phyloP scores from a whole-genome alignment of 2,797 vertebrate species.

The Oryzias dopingdopingensis region DNA sequence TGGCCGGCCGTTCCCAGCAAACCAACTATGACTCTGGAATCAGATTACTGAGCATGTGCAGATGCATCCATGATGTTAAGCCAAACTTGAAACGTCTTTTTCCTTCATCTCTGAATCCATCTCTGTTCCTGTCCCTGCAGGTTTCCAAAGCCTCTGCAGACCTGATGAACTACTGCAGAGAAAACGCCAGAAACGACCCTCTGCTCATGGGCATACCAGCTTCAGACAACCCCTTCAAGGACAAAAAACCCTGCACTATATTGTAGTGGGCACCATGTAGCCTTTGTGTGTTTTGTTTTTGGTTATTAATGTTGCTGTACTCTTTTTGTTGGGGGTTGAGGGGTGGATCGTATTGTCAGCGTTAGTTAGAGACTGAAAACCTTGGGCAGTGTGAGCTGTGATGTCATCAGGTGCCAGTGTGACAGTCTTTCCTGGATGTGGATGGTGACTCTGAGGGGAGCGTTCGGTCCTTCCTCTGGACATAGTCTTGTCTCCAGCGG shows the following conservation, averaged over 20 bases:
- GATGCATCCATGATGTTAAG: too few relatives aligned
- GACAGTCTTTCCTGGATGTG: constrained; percentile 10
- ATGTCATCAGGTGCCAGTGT: constrained; percentile 6
- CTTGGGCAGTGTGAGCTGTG: constrained; percentile 24
- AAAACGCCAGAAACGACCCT: constrained; percentile 88
- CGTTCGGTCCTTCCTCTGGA: constrained; percentile 7
- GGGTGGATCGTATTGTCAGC: constrained; percentile 40
- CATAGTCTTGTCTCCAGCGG: constrained; percentile 11
- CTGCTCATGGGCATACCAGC: constrained; percentile 89
- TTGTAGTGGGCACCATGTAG: constrained; percentile 79
- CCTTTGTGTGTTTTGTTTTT: constrained; percentile 37
- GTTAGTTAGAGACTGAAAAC: constrained; percentile 38
- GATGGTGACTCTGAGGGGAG: constrained; percentile 1
- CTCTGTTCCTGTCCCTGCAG: constrained; percentile 57
- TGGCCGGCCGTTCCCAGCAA: too few relatives aligned
- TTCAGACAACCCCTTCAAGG: constrained; percentile 98
- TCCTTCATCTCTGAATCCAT: too few relatives aligned
- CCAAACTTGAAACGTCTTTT: too few relatives aligned
- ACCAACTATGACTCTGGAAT: too few relatives aligned
- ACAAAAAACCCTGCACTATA: constrained; percentile 95
- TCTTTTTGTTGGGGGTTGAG: constrained; percentile 45
- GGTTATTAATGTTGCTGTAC: constrained; percentile 65
- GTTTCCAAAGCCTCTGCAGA: constrained; percentile 95
- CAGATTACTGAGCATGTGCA: too few relatives aligned
- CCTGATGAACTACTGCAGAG: constrained; percentile 93